These are phyloP conservation scores for Cyprinodon tularosa DNA, from an alignment of 2,113 vertebrate species.

Conservation along the genomic window DNA sequence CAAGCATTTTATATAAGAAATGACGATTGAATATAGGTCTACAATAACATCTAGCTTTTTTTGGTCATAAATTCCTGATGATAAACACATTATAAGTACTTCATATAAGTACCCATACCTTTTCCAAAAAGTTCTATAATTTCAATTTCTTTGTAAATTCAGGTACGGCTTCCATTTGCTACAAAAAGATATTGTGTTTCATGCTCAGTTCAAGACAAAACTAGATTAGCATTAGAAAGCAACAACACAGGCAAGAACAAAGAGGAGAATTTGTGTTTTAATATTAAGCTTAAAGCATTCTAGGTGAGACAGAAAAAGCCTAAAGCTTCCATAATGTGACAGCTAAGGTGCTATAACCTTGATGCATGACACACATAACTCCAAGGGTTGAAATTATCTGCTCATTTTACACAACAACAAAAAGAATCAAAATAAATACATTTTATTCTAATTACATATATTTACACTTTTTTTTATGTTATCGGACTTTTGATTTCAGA, in stretches of 20 bases:
- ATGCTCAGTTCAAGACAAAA: background rate
- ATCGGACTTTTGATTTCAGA: background rate
- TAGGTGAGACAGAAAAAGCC: background rate
- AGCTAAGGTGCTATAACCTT: background rate
- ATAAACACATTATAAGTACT: background rate
- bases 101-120: too few species aligned
- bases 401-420: too few species aligned
- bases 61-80: too few species aligned
- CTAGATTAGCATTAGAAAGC: background rate
- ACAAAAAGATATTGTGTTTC: background rate
- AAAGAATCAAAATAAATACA: background rate
- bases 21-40: too few species aligned
- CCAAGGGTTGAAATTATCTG: too few species aligned
- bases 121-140: background rate
- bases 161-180: background rate
- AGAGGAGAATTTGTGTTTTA: background rate
- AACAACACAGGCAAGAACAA: background rate
- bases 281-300: background rate
- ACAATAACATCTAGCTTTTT: background rate
- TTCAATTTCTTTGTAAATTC: background rate
- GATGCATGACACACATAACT: too few species aligned
- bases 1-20: too few species aligned
- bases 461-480: background rate
- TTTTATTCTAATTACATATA: background rate
- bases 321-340: background rate